These are phyloP conservation scores for Cavia porcellus DNA, from an alignment of 2,113 vertebrate genomes.

Conservation along the genomic window DNA sequence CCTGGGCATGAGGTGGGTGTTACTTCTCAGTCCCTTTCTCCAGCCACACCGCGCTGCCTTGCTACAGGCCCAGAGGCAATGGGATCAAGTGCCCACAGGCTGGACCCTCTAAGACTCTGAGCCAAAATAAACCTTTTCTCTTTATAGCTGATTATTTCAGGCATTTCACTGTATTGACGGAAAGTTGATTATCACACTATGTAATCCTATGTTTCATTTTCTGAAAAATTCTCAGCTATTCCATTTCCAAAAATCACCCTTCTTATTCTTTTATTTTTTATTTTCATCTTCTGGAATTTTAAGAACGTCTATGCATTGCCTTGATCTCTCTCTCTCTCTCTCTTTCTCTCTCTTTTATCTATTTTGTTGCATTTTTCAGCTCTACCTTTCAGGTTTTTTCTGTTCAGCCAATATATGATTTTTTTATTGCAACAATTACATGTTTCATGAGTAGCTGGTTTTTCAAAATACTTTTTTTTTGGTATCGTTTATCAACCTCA, in stretches of 20 bases:
- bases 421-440: neutral
- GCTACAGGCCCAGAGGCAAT: neutral
- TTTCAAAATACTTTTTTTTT: neutral
- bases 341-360: neutral
- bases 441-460: conserved; percentile 6
- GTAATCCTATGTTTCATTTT: neutral
- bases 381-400: neutral
- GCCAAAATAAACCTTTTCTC: neutral
- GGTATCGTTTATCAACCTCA: too few species aligned
- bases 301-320: neutral
- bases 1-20: neutral
- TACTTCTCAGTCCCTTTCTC: neutral
- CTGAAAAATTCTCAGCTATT: neutral
- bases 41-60: neutral
- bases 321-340: neutral
- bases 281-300: neutral
- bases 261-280: neutral
- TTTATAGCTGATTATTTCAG: neutral
- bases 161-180: neutral
- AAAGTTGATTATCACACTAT: neutral
- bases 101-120: neutral
- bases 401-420: neutral
- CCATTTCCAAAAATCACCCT: neutral
- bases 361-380: neutral
- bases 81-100: neutral